A percentile compares a stretch with the other conserved stretches of the same genome.
These are phyloP conservation scores for Dendrocincla fuliginosa DNA, from an alignment of 2,797 vertebrate genomes.

Conservation along the genomic window DNA sequence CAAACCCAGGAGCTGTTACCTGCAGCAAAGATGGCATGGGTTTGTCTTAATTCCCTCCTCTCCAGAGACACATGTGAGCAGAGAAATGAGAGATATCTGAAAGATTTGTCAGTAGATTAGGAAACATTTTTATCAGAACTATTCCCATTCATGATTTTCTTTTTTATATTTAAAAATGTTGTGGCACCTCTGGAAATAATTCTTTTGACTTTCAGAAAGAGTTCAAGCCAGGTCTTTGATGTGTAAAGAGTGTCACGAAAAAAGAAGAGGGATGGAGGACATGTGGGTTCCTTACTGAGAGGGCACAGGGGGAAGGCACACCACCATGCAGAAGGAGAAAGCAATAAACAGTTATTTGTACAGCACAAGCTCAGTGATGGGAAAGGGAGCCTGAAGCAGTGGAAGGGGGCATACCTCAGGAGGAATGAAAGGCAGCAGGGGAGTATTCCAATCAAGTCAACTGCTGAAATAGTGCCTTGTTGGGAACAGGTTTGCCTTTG, in stretches of 20 bases:
- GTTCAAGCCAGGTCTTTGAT: background rate
- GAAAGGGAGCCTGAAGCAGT: background rate
- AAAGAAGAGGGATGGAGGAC: background rate
- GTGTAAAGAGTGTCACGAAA: background rate
- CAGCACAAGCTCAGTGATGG: accelerated
- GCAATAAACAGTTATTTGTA: background rate
- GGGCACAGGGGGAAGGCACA: background rate
- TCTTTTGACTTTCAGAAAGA: background rate
- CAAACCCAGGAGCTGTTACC: background rate
- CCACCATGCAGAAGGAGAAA: accelerated
- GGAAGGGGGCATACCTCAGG: background rate
- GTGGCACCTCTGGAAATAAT: background rate
- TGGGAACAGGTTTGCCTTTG: background rate
- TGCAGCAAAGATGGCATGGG: background rate
- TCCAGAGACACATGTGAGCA: background rate
- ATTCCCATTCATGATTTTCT: background rate
- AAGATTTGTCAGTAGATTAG: background rate
- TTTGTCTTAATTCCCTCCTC: background rate
- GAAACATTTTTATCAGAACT: background rate
- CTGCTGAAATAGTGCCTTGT: background rate
- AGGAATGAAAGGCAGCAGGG: background rate
- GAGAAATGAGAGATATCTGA: background rate
- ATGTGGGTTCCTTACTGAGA: accelerated
- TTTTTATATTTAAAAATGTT: background rate
- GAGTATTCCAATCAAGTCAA: accelerated